Evolutionary conservation across 2,113 vertebrate species (phyloP).

Genomic region (Hylia prasina): DNA sequence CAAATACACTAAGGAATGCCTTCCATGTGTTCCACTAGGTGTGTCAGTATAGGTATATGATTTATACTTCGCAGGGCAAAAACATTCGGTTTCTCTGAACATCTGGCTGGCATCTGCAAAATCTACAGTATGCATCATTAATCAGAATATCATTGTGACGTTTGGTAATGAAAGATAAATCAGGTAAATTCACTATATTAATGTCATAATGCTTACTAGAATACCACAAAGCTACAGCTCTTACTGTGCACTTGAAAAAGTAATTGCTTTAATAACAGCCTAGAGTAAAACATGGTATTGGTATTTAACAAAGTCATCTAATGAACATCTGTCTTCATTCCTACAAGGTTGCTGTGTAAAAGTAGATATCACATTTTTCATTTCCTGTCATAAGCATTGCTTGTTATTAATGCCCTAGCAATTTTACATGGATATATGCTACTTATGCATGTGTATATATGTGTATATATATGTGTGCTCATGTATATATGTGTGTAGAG

Average conservation of each 20-base stretch:
- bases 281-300: not conserved
- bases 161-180: slow-evolving; percentile 30
- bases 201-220: not conserved
- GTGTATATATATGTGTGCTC: rapidly evolving
- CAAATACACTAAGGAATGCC: not conserved
- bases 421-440: not conserved
- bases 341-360: not conserved
- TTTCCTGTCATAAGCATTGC: not conserved
- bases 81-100: slow-evolving; percentile 41
- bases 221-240: not conserved
- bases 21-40: slow-evolving; percentile 61
- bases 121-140: slow-evolving; percentile 49
- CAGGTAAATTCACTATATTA: slow-evolving; percentile 44
- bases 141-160: slow-evolving; percentile 62
- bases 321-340: not conserved
- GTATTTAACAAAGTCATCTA: not conserved
- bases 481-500: rapidly evolving
- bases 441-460: rapidly evolving
- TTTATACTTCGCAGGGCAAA: slow-evolving; percentile 58
- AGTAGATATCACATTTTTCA: not conserved
- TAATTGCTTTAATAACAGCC: slow-evolving; percentile 15
- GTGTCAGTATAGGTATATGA: slow-evolving; percentile 31
- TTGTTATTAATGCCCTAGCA: not conserved
- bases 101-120: slow-evolving; percentile 68
- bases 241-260: not conserved